phyloP scores from a whole-genome alignment of 2,113 vertebrate species.

The Chiloscyllium plagiosum region DNA sequence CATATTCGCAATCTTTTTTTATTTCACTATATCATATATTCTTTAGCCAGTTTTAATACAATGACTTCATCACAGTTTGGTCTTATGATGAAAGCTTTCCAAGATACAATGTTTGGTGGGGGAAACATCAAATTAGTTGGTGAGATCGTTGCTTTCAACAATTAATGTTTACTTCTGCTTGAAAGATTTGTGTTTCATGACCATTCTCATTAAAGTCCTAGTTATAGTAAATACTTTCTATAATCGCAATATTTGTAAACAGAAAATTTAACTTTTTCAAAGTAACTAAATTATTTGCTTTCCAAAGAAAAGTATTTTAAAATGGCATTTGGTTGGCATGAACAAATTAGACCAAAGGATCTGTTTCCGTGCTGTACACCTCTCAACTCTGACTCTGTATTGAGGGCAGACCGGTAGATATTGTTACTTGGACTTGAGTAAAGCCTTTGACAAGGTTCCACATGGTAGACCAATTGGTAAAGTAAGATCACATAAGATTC shows the following conservation, averaged over 20 bases:
- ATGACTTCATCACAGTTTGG: background rate
- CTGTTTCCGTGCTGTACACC: too few species aligned
- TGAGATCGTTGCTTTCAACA: background rate
- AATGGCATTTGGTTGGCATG: background rate
- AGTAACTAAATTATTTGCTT: background rate
- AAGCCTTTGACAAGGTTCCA: too few species aligned
- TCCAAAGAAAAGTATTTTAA: background rate
- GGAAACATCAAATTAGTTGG: background rate
- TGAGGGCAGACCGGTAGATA: too few species aligned
- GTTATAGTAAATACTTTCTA: background rate
- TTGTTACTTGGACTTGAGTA: too few species aligned
- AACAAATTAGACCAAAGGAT: too few species aligned
- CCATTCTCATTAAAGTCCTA: background rate
- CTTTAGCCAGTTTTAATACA: background rate
- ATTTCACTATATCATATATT: background rate
- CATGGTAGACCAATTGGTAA: too few species aligned
- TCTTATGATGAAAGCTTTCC: background rate
- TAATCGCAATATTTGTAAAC: background rate
- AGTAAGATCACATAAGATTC: too few species aligned
- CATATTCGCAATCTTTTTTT: too few species aligned
- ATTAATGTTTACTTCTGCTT: background rate
- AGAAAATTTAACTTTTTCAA: background rate
- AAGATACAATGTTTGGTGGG: background rate
- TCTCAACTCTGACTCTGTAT: too few species aligned
- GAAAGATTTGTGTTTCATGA: background rate